A percentile compares a stretch with the other conserved stretches of the same genome.
Conservation (phyloP, 2,797 vertebrate genomes). For the Babyrousa celebensis region DNA sequence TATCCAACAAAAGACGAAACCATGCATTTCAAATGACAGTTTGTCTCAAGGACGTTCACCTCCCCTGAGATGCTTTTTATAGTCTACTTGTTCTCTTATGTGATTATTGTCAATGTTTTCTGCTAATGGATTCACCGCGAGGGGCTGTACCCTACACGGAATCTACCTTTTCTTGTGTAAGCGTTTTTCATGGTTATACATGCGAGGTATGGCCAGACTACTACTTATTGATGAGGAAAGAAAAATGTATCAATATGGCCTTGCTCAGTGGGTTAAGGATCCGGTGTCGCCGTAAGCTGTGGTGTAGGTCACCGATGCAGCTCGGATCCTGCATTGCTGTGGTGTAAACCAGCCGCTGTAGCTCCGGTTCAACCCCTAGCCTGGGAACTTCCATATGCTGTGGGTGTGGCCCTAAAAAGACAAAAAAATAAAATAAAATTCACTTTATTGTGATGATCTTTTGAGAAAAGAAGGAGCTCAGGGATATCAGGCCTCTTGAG, state of each 20-base stretch:
- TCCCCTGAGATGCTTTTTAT: neutral
- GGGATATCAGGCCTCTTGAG: neutral
- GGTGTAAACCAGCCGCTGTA: too few relatives aligned
- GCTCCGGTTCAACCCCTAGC: too few relatives aligned
- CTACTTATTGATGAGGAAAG: constrained; percentile 14
- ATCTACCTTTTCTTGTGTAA: neutral
- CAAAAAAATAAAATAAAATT: neutral
- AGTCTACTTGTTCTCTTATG: neutral
- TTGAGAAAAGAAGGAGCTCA: neutral
- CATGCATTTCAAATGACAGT: neutral
- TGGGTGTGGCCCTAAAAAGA: too few relatives aligned
- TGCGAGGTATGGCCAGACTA: neutral
- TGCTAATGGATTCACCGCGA: neutral
- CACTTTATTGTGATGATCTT: neutral
- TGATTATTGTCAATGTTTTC: neutral
- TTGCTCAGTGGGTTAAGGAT: too few relatives aligned
- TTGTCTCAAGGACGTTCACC: neutral
- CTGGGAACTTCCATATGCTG: too few relatives aligned
- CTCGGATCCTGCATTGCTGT: too few relatives aligned
- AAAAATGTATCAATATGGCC: neutral
- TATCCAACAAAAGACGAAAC: neutral
- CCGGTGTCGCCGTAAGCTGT: too few relatives aligned
- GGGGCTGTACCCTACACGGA: neutral
- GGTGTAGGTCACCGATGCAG: too few relatives aligned
- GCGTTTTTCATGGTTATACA: neutral